These are phyloP conservation scores for Protodeltote pygarga DNA, from an alignment of 2,888 invertebrate genomes.

Conservation along the genomic window DNA sequence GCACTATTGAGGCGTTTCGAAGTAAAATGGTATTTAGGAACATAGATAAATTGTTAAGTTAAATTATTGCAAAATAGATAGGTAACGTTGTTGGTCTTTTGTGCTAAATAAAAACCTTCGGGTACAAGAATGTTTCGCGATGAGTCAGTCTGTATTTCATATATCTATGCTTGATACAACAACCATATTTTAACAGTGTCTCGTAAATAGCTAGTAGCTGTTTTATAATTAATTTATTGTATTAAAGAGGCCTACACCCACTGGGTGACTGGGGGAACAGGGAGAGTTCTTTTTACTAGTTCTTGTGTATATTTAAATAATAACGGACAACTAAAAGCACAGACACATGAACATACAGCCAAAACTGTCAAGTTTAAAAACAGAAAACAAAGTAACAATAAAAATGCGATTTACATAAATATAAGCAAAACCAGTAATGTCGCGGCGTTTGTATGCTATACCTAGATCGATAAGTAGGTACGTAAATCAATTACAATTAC, in stretches of 20 bases:
- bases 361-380: constrained; percentile 3
- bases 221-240: too few species aligned
- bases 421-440: constrained; percentile 38
- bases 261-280: too few species aligned
- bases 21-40: constrained; percentile 48
- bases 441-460: constrained; percentile 36
- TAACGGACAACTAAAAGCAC: background rate
- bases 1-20: constrained; percentile 13
- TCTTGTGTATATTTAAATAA: background rate
- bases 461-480: constrained; percentile 53
- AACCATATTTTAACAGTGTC: too few species aligned
- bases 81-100: constrained; percentile 42
- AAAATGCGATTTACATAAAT: constrained; percentile 44
- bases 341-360: constrained; percentile 12
- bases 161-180: background rate
- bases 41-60: constrained; percentile 41
- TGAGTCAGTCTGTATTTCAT: background rate
- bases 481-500: constrained; percentile 61
- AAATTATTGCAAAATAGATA: constrained; percentile 42
- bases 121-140: background rate
- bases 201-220: too few species aligned
- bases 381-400: constrained; percentile 10
- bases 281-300: too few species aligned
- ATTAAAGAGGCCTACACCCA: too few species aligned
- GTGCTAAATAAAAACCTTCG: constrained; percentile 15